These are phyloP conservation scores for Camponotus floridanus DNA, from an alignment of 1,140 invertebrate species.

Conservation along the genomic window DNA sequence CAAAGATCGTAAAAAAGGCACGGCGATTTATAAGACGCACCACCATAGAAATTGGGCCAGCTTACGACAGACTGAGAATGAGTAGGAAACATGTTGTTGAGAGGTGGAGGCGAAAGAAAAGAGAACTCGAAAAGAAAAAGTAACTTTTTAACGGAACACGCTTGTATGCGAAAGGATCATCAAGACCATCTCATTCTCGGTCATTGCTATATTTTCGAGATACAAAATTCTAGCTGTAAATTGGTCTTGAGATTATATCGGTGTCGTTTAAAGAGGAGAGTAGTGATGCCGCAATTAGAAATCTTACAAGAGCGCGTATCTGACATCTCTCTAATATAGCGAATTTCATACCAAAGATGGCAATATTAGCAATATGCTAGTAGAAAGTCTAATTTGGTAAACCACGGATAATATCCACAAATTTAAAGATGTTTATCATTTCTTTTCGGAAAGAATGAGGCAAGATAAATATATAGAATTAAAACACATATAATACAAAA, in stretches of 20 bases:
- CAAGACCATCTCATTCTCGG: background rate
- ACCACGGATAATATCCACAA: background rate
- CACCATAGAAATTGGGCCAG: conserved; percentile 72
- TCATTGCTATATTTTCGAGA: conserved; percentile 32
- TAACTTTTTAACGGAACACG: conserved; percentile 28
- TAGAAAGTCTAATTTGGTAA: background rate
- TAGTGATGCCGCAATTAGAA: background rate
- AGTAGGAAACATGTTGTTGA: background rate
- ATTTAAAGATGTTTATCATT: background rate
- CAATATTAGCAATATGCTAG: background rate
- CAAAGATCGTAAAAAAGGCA: conserved; percentile 69
- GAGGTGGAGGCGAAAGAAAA: conserved; percentile 7
- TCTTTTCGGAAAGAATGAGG: too few relatives aligned
- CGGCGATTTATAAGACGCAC: conserved; percentile 70
- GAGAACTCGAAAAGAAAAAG: background rate
- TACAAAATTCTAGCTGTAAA: background rate
- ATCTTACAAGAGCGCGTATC: background rate
- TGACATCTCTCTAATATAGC: background rate
- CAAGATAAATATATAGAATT: too few relatives aligned
- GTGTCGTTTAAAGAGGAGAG: background rate
- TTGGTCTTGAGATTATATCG: conserved; percentile 51
- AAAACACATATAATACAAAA: too few relatives aligned
- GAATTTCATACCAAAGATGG: background rate
- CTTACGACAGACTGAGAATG: conserved; percentile 64
- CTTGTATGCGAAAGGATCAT: conserved; percentile 15